Percentiles rank a stretch among this genome's conserved stretches.
Conservation (phyloP, 1,140 invertebrate species). For the Plodia interpunctella region DNA sequence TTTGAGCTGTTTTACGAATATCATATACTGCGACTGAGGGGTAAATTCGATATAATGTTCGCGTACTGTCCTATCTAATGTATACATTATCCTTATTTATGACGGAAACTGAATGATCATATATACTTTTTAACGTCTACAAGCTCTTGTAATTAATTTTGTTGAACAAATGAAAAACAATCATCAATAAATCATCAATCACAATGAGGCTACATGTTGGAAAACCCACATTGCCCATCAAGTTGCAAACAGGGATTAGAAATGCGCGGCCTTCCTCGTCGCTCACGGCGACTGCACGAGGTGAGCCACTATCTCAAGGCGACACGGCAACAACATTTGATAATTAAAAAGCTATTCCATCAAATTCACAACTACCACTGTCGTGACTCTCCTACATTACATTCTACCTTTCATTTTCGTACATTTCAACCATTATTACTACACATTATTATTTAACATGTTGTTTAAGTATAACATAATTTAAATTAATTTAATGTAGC, state of each 20-base stretch:
- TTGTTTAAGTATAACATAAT: not conserved
- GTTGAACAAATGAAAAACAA: no score
- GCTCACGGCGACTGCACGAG: slow-evolving; percentile 37
- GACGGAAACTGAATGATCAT: no score
- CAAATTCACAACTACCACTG: slow-evolving; percentile 17
- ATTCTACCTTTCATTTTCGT: slow-evolving; percentile 10
- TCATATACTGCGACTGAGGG: no score
- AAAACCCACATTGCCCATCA: not conserved
- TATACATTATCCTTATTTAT: no score
- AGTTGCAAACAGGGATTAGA: slow-evolving; percentile 41
- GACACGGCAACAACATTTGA: slow-evolving; percentile 42
- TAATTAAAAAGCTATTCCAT: slow-evolving; percentile 34
- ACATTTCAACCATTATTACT: no score
- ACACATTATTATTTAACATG: not conserved
- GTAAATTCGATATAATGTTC: no score
- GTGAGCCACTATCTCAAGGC: slow-evolving; percentile 53
- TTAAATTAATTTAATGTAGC: not conserved
- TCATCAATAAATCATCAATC: no score
- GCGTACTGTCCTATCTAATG: no score
- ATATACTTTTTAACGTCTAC: no score
- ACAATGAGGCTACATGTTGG: no score
- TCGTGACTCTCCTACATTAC: slow-evolving; percentile 19
- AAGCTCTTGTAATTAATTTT: no score
- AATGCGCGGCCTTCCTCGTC: slow-evolving; percentile 55
- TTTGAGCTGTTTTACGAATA: no score